Percentiles rank a stretch among this genome's conserved stretches.
phyloP scores from a whole-genome alignment of 1,140 invertebrate genomes.

The Penaeus vannamei region DNA sequence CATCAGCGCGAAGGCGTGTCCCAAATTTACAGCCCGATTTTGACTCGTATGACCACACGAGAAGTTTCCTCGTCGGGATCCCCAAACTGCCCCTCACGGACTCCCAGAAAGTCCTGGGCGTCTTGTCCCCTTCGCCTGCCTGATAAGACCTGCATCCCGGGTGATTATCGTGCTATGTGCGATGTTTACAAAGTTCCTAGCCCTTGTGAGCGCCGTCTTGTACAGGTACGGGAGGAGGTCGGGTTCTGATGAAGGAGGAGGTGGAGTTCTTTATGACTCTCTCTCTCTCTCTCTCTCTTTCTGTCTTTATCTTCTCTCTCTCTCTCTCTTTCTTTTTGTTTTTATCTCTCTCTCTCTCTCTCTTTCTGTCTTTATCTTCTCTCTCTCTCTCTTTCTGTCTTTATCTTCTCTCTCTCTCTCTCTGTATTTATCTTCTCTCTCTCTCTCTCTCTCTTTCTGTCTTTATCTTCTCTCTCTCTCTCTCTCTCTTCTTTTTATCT shows the following conservation, averaged over 20 bases:
- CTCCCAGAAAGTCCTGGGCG: neutral
- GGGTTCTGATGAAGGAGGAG: too few relatives aligned
- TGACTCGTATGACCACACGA: too few relatives aligned
- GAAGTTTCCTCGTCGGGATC: too few relatives aligned
- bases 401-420: neutral
- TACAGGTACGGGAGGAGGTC: too few relatives aligned
- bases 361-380: neutral
- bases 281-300: neutral
- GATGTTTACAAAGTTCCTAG: too few relatives aligned
- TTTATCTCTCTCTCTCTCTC: constrained; percentile 29
- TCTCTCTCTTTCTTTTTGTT: neutral
- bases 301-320: neutral
- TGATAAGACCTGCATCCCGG: neutral
- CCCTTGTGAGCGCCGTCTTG: too few relatives aligned
- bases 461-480: neutral
- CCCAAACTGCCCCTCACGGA: too few relatives aligned
- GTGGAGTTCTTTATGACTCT: neutral
- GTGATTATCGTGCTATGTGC: neutral
- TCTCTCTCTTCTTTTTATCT: constrained; percentile 23
- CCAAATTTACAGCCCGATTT: too few relatives aligned
- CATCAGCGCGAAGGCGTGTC: too few relatives aligned
- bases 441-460: neutral
- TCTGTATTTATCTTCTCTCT: neutral
- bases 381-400: constrained; percentile 2
- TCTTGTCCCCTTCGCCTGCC: neutral